Conservation (phyloP, 2,797 vertebrate species). For the Halcyon chelicuti region DNA sequence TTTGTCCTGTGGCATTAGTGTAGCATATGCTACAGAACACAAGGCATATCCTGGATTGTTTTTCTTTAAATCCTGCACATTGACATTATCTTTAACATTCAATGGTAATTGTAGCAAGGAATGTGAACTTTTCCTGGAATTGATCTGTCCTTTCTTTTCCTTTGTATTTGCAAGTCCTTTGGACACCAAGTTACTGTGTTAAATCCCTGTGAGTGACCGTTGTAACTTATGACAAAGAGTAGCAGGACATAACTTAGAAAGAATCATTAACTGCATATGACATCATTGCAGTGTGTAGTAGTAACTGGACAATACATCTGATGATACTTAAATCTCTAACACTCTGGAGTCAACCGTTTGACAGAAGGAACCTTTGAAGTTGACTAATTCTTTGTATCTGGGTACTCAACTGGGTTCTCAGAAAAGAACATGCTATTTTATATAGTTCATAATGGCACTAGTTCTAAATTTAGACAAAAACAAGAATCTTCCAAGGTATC, state of each 20-base stretch:
- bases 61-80: not conserved
- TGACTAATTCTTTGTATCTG: not conserved
- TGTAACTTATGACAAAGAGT: not conserved
- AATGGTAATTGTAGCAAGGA: not conserved
- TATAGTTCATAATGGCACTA: not conserved
- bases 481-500: not conserved
- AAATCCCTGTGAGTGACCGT: not conserved
- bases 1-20: slow-evolving; percentile 48
- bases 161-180: not conserved
- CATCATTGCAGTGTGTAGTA: not conserved
- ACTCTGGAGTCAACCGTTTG: not conserved
- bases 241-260: not conserved
- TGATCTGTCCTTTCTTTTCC: not conserved
- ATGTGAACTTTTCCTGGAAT: not conserved
- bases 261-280: not conserved
- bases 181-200: not conserved
- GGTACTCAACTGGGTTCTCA: not conserved
- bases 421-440: not conserved
- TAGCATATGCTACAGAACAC: not conserved
- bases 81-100: slow-evolving; percentile 4
- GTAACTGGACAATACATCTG: not conserved
- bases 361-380: not conserved
- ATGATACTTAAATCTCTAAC: not conserved
- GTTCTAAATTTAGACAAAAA: not conserved
- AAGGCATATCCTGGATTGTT: not conserved